Percentiles rank a stretch among this genome's conserved stretches.
Conservation (phyloP, 2,888 invertebrate species). For the Lycocerus yunnanus region DNA sequence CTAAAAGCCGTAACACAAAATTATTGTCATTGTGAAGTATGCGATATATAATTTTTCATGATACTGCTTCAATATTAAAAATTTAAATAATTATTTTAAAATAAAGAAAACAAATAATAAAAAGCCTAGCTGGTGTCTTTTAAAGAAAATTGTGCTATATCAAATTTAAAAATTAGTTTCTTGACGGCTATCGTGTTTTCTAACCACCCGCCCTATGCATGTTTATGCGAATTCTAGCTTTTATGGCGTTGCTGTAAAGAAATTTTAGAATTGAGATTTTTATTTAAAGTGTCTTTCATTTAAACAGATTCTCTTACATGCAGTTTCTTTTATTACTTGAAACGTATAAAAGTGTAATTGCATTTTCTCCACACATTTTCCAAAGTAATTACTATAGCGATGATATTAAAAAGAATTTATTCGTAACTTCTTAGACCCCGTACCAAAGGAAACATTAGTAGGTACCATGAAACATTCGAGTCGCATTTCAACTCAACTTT, state of each 20-base stretch:
- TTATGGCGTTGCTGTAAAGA: constrained; percentile 10
- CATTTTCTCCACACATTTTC: neutral
- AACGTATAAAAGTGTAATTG: neutral
- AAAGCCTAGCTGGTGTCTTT: neutral
- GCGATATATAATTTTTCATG: constrained; percentile 11
- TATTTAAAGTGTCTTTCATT: neutral
- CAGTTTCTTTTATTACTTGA: neutral
- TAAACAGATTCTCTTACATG: neutral
- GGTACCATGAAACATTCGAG: constrained; percentile 19
- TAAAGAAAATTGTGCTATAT: neutral
- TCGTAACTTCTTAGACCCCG: constrained; percentile 1
- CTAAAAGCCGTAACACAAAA: constrained; percentile 9
- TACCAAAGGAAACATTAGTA: constrained; percentile 13
- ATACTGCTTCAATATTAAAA: neutral
- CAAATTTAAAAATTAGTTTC: neutral
- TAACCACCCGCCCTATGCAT: constrained; percentile 22
- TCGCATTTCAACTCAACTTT: constrained; percentile 25
- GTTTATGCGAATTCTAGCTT: constrained; percentile 25
- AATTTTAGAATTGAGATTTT: neutral
- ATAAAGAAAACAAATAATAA: neutral
- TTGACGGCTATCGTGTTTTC: neutral
- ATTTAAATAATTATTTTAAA: neutral
- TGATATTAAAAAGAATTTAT: neutral
- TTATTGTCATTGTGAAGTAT: constrained; percentile 11
- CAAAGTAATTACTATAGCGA: neutral